A percentile compares a stretch with the other conserved stretches of the same genome.
phyloP scores from a whole-genome alignment of 2,797 vertebrate genomes.

The Rhinophrynus dorsalis region DNA sequence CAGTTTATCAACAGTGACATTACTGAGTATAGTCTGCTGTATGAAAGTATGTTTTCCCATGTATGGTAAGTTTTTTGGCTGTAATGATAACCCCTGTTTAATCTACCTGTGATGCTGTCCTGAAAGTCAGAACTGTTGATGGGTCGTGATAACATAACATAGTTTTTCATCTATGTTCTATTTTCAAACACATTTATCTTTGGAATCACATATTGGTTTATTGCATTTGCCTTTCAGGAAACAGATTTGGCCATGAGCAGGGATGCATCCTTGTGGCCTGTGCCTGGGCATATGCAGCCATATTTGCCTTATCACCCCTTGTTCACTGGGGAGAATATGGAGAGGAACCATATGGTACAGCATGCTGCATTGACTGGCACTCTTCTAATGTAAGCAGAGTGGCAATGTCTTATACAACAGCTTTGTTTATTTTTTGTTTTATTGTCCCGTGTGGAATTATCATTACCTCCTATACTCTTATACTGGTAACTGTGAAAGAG shows the following conservation, averaged over 20 bases:
- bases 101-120: no score
- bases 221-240: conserved; percentile 63
- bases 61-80: conserved; percentile 66
- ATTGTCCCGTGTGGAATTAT: conserved; percentile 75
- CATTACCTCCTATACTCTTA: conserved; percentile 70
- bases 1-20: conserved; percentile 75
- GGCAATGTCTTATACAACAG: conserved; percentile 69
- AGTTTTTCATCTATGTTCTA: no score
- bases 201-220: not conserved
- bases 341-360: conserved; percentile 77
- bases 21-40: conserved; percentile 78
- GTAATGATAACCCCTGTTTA: no score
- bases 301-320: conserved; percentile 74
- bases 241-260: conserved; percentile 68
- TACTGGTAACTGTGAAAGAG: conserved; percentile 69
- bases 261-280: conserved; percentile 66
- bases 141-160: no score
- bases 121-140: no score
- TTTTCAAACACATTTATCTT: not conserved
- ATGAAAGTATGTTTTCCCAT: conserved; percentile 79
- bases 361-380: conserved; percentile 79
- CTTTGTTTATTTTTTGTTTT: conserved; percentile 76
- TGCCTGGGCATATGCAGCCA: conserved; percentile 70
- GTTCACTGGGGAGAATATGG: conserved; percentile 76
- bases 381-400: conserved; percentile 62